Evolutionary conservation across 2,888 invertebrate genomes (phyloP), one percentile per base, ranked within the genome.

Genomic region (Leptodirus hochenwartii): DNA sequence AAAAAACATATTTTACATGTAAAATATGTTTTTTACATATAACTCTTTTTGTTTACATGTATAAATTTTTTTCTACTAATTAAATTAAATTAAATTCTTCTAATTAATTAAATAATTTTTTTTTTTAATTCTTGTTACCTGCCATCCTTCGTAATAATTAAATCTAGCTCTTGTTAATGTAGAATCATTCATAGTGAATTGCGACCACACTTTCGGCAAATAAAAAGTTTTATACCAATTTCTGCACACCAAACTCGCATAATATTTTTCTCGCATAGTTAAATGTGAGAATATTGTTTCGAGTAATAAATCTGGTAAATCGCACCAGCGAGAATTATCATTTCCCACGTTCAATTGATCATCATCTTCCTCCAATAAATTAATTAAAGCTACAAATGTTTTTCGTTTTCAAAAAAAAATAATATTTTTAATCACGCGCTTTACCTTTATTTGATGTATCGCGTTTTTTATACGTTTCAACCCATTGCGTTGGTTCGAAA

Each of bases 71-170:
- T 13, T 15, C 27, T 20, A n/a, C 15, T 27, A 17, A 17, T 11
- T 25, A 25, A 3, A 3, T 10, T 12, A 4, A 10, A 3, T 9
- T 25, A 25, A 13, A 25, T 25, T 11, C 13, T 25, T 25, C 13
- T 25, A 25, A 25, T 13, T 25, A 11, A 13, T 12, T 12, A 6
- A 15, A 4, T 5, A 22, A 10, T 9, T 15, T 3, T 16, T 15
- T 4, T 27, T 9, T 15, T 27, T 27, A 11, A 2, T 25, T 8
- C 5, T 31, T 25, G 32, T 32, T 47, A 64, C 66, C 56, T 76
- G 77, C 73, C 80, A 82, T 11, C 82, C 82, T 28, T 75, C 72
- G 49, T 79, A 81, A 43, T 80, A 76, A 45, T 81, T 81, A 48
- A 70, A 81, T 47, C 74, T 71, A 14, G 73, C 61, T 32, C 78